A percentile compares a stretch with the other conserved stretches of the same genome.
phyloP scores from a whole-genome alignment of 2,888 invertebrate species.

The Escarpia spicata region DNA sequence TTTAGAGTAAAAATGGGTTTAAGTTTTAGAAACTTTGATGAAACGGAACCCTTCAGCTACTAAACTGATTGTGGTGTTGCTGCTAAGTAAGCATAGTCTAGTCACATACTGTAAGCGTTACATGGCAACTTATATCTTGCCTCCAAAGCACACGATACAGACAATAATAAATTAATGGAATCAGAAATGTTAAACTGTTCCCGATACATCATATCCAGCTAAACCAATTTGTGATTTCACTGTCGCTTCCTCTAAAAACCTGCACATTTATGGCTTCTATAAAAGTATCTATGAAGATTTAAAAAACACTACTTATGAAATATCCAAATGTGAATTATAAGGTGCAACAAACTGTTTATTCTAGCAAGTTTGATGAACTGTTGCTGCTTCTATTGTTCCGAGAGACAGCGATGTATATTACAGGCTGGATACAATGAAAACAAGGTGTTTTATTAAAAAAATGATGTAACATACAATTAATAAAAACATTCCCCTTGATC shows the following conservation, averaged over 20 bases:
- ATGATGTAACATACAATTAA: background rate
- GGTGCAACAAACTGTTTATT: background rate
- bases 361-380: background rate
- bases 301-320: background rate
- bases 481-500: conserved; percentile 10
- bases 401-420: background rate
- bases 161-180: background rate
- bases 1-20: background rate
- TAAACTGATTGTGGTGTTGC: background rate
- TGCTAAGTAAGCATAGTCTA: background rate
- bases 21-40: background rate
- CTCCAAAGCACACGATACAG: background rate
- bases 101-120: background rate
- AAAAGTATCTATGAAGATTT: background rate
- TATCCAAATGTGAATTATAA: background rate
- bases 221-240: background rate
- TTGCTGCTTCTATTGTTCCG: background rate
- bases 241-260: background rate
- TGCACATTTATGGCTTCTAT: background rate
- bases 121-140: conserved; percentile 4
- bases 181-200: background rate
- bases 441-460: background rate
- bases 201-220: background rate
- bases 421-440: background rate
- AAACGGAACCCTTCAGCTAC: background rate